phyloP scores from a whole-genome alignment of 2,888 invertebrate genomes.

The Campoplex capitator region DNA sequence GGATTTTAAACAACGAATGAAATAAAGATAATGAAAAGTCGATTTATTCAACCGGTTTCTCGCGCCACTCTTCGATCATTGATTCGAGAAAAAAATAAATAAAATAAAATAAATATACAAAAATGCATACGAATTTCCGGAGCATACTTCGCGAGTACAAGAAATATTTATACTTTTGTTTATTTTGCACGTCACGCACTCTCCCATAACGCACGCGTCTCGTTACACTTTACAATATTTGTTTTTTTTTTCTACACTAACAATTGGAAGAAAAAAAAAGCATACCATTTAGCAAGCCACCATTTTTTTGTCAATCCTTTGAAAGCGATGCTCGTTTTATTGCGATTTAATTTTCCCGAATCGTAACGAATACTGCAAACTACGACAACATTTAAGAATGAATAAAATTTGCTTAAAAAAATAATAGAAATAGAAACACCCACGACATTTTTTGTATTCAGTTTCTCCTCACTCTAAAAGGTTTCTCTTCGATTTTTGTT shows the following conservation, averaged over 20 bases:
- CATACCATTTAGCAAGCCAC: slow-evolving; percentile 54
- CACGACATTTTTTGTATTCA: neutral
- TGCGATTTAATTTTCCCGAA: neutral
- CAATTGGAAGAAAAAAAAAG: slow-evolving; percentile 24
- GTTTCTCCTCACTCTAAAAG: neutral
- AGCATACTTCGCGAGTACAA: slow-evolving; percentile 57
- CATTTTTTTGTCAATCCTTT: neutral
- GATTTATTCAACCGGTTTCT: slow-evolving; percentile 6
- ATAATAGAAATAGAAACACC: neutral
- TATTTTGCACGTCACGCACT: slow-evolving; percentile 54
- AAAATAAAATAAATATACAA: slow-evolving; percentile 33
- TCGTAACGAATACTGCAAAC: neutral
- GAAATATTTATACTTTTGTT: slow-evolving; percentile 12
- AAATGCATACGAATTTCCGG: slow-evolving; percentile 31
- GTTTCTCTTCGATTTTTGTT: too few relatives aligned
- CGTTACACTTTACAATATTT: slow-evolving; percentile 57
- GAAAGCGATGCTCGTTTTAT: neutral
- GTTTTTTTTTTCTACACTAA: slow-evolving; percentile 9
- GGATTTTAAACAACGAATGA: neutral
- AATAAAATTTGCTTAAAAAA: neutral
- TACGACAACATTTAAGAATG: neutral
- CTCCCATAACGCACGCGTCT: slow-evolving; percentile 51
- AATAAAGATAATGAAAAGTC: neutral
- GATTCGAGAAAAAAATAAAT: slow-evolving; percentile 12
- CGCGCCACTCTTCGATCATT: slow-evolving; percentile 29